phyloP scores from a whole-genome alignment of 1,140 invertebrate species.

The Aphelenchoides avenae region DNA sequence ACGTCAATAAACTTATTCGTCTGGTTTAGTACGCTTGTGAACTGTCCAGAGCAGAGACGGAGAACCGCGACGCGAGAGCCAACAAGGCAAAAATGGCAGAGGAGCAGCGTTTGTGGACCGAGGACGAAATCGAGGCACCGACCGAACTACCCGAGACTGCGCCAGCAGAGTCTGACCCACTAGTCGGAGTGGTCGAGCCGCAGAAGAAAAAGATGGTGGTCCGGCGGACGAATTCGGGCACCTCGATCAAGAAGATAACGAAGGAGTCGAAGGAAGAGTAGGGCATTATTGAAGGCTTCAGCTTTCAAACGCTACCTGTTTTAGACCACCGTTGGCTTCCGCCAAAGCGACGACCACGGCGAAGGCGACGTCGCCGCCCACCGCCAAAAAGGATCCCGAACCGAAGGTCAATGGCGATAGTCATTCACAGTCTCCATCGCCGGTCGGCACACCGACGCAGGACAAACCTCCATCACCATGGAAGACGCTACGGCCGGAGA shows the following conservation, averaged over 20 bases:
- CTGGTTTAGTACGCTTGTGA: conserved; percentile 48
- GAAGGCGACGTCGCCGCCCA: too few relatives aligned
- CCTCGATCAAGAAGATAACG: too few relatives aligned
- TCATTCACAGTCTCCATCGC: neutral
- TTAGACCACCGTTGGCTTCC: too few relatives aligned
- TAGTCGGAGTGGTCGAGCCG: neutral
- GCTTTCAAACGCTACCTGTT: too few relatives aligned
- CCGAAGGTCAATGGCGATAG: too few relatives aligned
- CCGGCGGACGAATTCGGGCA: too few relatives aligned
- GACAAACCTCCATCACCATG: conserved; percentile 11
- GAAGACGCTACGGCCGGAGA: conserved; percentile 28
- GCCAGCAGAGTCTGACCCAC: conserved; percentile 4
- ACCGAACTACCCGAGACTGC: conserved; percentile 14
- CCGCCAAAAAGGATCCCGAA: too few relatives aligned
- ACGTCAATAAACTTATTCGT: conserved; percentile 8
- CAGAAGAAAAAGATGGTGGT: too few relatives aligned
- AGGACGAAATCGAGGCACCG: conserved; percentile 17
- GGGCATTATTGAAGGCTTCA: too few relatives aligned
- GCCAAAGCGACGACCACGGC: too few relatives aligned
- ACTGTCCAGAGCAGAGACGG: conserved; percentile 42
- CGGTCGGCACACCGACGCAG: neutral
- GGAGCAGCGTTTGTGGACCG: conserved; percentile 48
- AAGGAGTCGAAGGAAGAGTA: too few relatives aligned
- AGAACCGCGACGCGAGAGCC: conserved; percentile 10
- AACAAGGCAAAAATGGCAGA: conserved; percentile 41